Evolutionary conservation across 2,113 vertebrate species (phyloP).

Genomic region (Ochotona curzoniae): DNA sequence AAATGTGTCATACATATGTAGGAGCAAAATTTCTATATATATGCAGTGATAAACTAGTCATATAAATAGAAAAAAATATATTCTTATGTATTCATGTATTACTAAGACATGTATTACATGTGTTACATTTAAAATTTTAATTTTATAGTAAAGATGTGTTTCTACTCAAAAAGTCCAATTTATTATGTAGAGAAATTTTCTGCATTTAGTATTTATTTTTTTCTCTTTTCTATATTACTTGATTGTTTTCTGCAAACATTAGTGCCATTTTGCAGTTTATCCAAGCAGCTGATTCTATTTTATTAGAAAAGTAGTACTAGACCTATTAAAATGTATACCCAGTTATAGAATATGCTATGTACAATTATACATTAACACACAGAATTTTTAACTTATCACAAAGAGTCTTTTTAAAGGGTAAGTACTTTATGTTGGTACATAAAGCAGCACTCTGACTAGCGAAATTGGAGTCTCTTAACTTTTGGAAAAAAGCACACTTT

Average conservation of each 20-base stretch:
- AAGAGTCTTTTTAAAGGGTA: not conserved
- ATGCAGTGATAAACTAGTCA: not conserved
- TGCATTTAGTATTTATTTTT: not conserved
- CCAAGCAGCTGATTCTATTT: not conserved
- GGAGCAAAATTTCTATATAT: not conserved
- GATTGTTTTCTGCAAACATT: not conserved
- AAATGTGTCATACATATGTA: not conserved
- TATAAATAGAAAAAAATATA: not conserved
- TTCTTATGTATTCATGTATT: not conserved
- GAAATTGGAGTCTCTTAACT: not conserved
- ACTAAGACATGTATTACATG: not conserved
- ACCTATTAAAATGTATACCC: not conserved
- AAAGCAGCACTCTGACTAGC: not conserved
- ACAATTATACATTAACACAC: not conserved
- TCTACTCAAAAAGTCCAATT: not conserved
- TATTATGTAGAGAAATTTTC: not conserved
- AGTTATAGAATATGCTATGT: not conserved
- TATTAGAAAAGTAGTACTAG: slow-evolving; percentile 34
- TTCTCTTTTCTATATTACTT: slow-evolving; percentile 8
- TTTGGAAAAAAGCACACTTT: not conserved
- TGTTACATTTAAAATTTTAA: not conserved
- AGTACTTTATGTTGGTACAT: not conserved
- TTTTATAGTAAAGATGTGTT: not conserved
- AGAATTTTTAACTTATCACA: not conserved
- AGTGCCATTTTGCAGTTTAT: not conserved